Conservation (phyloP, 2,113 vertebrate genomes). For the Fregata magnificens region DNA sequence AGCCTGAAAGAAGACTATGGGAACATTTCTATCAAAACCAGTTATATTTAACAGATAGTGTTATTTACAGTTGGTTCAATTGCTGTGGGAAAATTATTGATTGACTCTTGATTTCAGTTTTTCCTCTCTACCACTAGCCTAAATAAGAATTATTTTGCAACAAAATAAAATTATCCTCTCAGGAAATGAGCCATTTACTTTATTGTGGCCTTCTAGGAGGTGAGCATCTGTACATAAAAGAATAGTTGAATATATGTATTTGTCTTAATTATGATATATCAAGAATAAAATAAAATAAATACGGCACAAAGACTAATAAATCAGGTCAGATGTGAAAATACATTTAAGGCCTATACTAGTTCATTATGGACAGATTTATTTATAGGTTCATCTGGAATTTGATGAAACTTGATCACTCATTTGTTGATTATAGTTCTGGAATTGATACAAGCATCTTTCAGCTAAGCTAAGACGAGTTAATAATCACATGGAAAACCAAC, state of each 20-base stretch:
- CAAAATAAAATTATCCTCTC: neutral
- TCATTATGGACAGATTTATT: neutral
- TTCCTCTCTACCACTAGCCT: neutral
- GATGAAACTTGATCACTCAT: neutral
- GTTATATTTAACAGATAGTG: neutral
- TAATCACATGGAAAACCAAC: neutral
- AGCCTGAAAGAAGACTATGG: neutral
- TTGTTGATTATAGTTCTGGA: neutral
- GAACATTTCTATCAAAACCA: neutral
- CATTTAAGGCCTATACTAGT: neutral
- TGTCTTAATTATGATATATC: neutral
- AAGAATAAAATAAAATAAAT: neutral
- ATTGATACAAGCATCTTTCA: neutral
- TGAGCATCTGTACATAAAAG: neutral
- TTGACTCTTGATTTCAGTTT: neutral
- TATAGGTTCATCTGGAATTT: neutral
- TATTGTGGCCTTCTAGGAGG: neutral
- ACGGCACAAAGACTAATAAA: neutral
- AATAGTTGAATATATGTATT: neutral
- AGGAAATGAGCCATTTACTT: neutral
- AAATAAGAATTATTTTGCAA: neutral
- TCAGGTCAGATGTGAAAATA: neutral
- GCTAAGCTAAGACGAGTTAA: neutral
- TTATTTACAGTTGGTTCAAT: neutral
- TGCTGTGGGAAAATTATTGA: neutral